A percentile compares a stretch with the other conserved stretches of the same genome.
phyloP scores from a whole-genome alignment of 1,140 invertebrate genomes.

The Odontomachus brunneus region DNA sequence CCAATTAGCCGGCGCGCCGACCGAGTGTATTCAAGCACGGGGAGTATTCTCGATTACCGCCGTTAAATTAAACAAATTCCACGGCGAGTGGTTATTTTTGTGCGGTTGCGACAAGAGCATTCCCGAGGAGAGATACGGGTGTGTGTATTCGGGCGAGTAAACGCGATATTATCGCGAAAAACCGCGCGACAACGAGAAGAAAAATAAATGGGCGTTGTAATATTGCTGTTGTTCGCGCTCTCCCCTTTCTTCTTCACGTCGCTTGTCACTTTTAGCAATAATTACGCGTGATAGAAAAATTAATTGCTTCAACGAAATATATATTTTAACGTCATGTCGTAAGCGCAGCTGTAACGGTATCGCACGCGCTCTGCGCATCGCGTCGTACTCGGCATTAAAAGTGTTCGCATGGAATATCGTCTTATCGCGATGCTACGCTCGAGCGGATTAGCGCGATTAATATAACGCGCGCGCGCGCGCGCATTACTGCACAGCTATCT shows the following conservation, averaged over 20 bases:
- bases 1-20: slow-evolving; percentile 40
- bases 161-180: not conserved
- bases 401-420: not conserved
- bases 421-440: slow-evolving; percentile 40
- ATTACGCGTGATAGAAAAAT: not conserved
- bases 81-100: slow-evolving; percentile 49
- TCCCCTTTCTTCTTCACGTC: no score
- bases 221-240: not conserved
- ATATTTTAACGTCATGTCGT: not conserved
- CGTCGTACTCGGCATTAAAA: not conserved
- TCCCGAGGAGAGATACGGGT: slow-evolving; percentile 26
- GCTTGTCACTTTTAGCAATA: not conserved
- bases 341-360: not conserved
- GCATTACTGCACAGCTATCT: slow-evolving; percentile 22
- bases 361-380: not conserved
- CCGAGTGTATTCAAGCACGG: slow-evolving; percentile 53
- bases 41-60: slow-evolving; percentile 52
- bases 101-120: not conserved
- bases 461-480: not conserved
- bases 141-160: not conserved
- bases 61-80: slow-evolving; percentile 59
- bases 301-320: not conserved
- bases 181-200: not conserved
- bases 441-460: slow-evolving; percentile 28
- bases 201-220: slow-evolving; percentile 24